Percentiles rank a stretch among this genome's conserved stretches.
Conservation (phyloP, 2,113 vertebrate genomes). For the Anarrhichthys ocellatus region DNA sequence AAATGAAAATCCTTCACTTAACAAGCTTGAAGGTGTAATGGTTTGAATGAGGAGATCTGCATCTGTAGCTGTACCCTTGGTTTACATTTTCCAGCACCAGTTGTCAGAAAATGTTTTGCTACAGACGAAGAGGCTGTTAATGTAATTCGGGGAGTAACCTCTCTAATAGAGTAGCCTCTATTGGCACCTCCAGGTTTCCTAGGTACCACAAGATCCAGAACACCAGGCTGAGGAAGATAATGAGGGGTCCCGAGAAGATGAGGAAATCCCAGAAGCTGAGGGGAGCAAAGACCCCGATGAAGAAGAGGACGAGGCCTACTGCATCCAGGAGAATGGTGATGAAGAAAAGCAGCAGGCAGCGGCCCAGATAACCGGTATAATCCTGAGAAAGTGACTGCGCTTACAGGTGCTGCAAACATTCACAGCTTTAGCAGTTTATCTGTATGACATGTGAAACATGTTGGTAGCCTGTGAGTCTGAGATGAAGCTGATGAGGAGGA, state of each 20-base stretch:
- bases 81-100: neutral
- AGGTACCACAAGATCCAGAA: constrained; percentile 91
- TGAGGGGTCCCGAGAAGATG: constrained; percentile 82
- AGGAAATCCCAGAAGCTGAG: constrained; percentile 88
- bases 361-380: constrained; percentile 64
- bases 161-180: too few relatives aligned
- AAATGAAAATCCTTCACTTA: neutral
- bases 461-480: neutral
- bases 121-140: neutral
- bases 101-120: neutral
- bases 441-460: neutral
- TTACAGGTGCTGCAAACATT: neutral
- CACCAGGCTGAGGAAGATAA: constrained; percentile 86
- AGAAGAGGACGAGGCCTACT: constrained; percentile 81
- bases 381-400: constrained; percentile 42
- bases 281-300: constrained; percentile 80
- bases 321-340: constrained; percentile 79
- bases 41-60: neutral
- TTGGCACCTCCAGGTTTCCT: constrained; percentile 83
- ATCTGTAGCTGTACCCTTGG: constrained; percentile 1
- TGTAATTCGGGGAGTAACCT: constrained; percentile 61
- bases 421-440: neutral
- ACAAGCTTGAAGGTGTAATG: neutral
- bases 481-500: constrained; percentile 25
- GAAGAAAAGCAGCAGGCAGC: constrained; percentile 74